These are phyloP conservation scores for Danionella dracula DNA, from an alignment of 2,797 vertebrate species.

Conservation along the genomic window DNA sequence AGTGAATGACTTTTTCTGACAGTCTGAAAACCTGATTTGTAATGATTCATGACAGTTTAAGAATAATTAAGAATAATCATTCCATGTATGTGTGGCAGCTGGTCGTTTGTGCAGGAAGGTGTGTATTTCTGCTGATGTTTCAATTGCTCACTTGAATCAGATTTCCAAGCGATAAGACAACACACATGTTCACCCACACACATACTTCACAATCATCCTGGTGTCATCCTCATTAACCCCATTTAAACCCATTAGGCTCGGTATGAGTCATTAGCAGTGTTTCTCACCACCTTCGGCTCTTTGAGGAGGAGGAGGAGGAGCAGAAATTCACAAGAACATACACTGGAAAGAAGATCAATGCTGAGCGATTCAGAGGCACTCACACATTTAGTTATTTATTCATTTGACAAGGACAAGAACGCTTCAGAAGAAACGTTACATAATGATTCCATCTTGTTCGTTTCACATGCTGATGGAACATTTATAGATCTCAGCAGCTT, in stretches of 20 bases:
- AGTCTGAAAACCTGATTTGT: no score
- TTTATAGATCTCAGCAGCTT: not conserved
- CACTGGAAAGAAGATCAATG: not conserved
- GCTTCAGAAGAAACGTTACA: slow-evolving; percentile 7
- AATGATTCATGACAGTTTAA: no score
- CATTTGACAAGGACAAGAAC: not conserved
- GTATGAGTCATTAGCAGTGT: not conserved
- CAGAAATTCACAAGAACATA: slow-evolving; percentile 2
- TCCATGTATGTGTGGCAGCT: no score
- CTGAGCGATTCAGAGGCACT: not conserved
- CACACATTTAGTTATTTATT: not conserved
- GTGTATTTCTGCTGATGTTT: no score
- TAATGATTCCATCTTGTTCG: not conserved
- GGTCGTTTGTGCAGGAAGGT: no score
- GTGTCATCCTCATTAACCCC: slow-evolving; percentile 15
- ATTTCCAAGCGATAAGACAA: not conserved
- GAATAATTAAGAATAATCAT: no score
- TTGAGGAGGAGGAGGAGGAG: not conserved
- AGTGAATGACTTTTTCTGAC: no score
- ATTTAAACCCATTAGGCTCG: slow-evolving; percentile 19
- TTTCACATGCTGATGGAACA: not conserved
- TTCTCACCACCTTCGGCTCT: not conserved
- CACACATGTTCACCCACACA: not conserved
- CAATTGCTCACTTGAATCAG: no score
- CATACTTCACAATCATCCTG: not conserved